Evolutionary conservation across 2,113 vertebrate genomes (phyloP).

Genomic region (Coreoperca whiteheadi): DNA sequence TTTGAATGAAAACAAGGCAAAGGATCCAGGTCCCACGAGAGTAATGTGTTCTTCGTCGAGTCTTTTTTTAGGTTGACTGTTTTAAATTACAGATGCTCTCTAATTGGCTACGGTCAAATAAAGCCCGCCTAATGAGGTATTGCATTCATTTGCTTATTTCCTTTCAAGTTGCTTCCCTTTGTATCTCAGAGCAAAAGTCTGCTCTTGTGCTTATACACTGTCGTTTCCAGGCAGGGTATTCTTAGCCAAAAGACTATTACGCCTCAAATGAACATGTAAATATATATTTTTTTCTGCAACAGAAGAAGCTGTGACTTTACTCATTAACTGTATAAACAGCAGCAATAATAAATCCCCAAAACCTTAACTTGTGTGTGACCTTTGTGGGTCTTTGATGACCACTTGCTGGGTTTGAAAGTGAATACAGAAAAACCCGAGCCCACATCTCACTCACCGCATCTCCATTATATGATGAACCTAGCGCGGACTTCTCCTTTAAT

Average conservation of each 20-base stretch:
- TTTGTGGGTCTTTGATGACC: slow-evolving; percentile 44
- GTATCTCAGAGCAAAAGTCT: slow-evolving; percentile 76
- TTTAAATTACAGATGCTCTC: slow-evolving; percentile 83
- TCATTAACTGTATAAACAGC: slow-evolving; percentile 51
- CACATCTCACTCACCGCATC: slow-evolving; percentile 6
- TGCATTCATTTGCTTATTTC: slow-evolving; percentile 80
- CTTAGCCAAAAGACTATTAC: slow-evolving; percentile 68
- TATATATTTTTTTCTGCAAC: slow-evolving; percentile 31
- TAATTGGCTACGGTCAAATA: slow-evolving; percentile 83
- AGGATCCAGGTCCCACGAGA: slow-evolving; percentile 60
- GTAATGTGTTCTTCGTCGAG: slow-evolving; percentile 64
- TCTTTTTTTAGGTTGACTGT: slow-evolving; percentile 79
- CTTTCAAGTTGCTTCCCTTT: slow-evolving; percentile 81
- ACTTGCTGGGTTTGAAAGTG: slow-evolving; percentile 6
- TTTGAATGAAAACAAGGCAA: slow-evolving; percentile 74
- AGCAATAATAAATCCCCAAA: slow-evolving; percentile 27
- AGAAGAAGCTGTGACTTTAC: slow-evolving; percentile 45
- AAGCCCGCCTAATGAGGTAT: slow-evolving; percentile 81
- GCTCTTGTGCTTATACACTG: slow-evolving; percentile 55
- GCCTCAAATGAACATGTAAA: slow-evolving; percentile 66
- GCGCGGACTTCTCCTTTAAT: slow-evolving; percentile 64
- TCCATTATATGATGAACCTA: slow-evolving; percentile 72
- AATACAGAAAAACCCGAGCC: neutral
- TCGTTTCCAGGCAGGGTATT: slow-evolving; percentile 58
- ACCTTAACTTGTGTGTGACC: slow-evolving; percentile 15